Percentiles rank a stretch among this genome's conserved stretches.
These are phyloP conservation scores for Labroides dimidiatus DNA, from an alignment of 2,797 vertebrate species.

Conservation along the genomic window DNA sequence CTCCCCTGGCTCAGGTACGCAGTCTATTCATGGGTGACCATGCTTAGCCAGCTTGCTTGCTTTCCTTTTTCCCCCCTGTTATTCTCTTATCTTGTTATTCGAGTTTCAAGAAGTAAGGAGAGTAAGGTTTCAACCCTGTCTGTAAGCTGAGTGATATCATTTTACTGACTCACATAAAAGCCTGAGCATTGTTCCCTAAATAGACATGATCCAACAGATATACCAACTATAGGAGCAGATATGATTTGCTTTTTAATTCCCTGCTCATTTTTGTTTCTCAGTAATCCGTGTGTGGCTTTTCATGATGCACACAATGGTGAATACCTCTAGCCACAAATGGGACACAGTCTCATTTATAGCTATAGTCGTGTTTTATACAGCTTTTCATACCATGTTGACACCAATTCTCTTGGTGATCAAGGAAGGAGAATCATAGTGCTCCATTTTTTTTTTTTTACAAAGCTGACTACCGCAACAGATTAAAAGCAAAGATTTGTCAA, in stretches of 20 bases:
- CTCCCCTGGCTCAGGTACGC: constrained; percentile 48
- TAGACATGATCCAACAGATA: constrained; percentile 36
- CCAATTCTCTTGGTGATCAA: background rate
- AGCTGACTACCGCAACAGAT: background rate
- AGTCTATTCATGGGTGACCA: constrained; percentile 49
- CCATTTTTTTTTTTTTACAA: constrained; percentile 5
- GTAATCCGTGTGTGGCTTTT: constrained; percentile 16
- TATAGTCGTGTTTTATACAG: background rate
- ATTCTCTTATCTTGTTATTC: constrained; percentile 59
- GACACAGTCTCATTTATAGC: too few relatives aligned
- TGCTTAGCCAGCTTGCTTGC: constrained; percentile 34
- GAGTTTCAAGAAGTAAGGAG: constrained; percentile 54
- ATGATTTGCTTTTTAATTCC: constrained; percentile 15
- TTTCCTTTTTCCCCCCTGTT: constrained; percentile 49
- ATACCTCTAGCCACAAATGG: background rate
- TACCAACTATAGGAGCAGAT: background rate
- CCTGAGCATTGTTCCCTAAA: constrained; percentile 45
- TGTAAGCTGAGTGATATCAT: constrained; percentile 63
- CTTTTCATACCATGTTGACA: background rate
- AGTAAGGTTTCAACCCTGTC: constrained; percentile 62
- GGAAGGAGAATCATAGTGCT: constrained; percentile 3
- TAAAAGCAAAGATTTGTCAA: background rate
- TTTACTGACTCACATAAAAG: constrained; percentile 60
- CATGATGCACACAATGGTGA: background rate
- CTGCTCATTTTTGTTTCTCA: constrained; percentile 34